Base-by-base conservation (phyloP, 2,888 invertebrate genomes). In the Holacanthella duospinosa region DNA sequence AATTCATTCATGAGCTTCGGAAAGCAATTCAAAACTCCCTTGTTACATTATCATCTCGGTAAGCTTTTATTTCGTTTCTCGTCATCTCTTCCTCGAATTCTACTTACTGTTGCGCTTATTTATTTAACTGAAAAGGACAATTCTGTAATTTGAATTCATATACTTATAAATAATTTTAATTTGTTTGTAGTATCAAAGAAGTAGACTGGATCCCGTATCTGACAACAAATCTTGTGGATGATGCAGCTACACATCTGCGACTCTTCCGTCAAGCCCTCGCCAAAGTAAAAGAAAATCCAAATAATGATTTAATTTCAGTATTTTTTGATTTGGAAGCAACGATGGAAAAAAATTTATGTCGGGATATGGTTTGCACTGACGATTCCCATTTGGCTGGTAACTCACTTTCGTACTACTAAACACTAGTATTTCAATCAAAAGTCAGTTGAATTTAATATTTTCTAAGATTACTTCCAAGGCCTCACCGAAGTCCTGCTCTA, bases 301-400 rank as follows among this genome's bases (percentile, higher is more conserved):
- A 70, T 44, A 64, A 64, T 24, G 80, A 80, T 57, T 76, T 88
- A 62, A 85, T 88, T 74, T 86, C 87, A 73, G 82, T 87, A 75
- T 94, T 94, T 79, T 94, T 94, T 78, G 90, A 93, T 76, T 79
- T 91, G 70, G 94, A 94, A 79, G 83, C 86, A 68, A 86, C 88
- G 65, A 87, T 90, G 85, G 93, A 93, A 77, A 86, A 87, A 72
- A 86, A 85, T 75, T 77, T 83, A 67, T 91, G 90, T 77, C 82
- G 92, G 57, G 91, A 93, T 79, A 79, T 84, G 72, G 85, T 91
- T 67, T 89, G 89, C 76, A 84, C 83, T 56, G 86, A 87, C 75
- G 78, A 82, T 60, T 78, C 79, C 56, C 77, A 78, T 68, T 81
- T 82, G 72, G 78, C 79, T 74, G 80, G 82, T 82, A 48, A n/a